Conservation (phyloP, 53 echinoderm and acorn worm genomes). For the Arbacia lixula region DNA sequence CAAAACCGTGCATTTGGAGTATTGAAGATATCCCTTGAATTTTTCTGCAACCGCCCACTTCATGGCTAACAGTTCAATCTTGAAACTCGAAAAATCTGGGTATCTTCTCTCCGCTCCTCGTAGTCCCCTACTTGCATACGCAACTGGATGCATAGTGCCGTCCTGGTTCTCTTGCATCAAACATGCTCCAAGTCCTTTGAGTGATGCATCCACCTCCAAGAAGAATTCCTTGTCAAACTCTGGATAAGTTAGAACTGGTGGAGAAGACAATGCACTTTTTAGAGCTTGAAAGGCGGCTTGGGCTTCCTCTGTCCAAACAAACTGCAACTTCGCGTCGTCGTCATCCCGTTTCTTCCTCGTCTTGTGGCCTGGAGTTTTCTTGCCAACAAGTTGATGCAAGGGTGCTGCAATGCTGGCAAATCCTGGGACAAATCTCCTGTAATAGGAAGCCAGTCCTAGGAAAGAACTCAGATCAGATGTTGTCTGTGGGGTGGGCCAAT, state of each 20-base stretch:
- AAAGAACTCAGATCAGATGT: neutral
- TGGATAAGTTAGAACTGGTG: slow-evolving; percentile 58
- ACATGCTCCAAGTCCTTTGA: slow-evolving; percentile 55
- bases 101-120: neutral
- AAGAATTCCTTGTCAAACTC: slow-evolving; percentile 50
- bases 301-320: slow-evolving; percentile 39
- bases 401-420: too few relatives aligned
- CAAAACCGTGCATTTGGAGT: neutral
- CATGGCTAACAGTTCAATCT: neutral
- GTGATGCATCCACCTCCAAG: slow-evolving; percentile 53
- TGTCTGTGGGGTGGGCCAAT: neutral
- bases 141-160: slow-evolving; percentile 33
- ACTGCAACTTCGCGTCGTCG: too few relatives aligned
- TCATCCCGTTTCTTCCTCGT: too few relatives aligned
- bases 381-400: too few relatives aligned
- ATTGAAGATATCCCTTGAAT: neutral
- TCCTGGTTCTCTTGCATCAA: slow-evolving; percentile 28
- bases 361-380: too few relatives aligned
- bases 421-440: too few relatives aligned
- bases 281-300: slow-evolving; percentile 22
- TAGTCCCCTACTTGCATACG: slow-evolving; percentile 37
- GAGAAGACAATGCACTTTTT: slow-evolving; percentile 20
- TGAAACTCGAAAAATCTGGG: neutral
- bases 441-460: neutral
- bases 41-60: neutral